Evolutionary conservation across 2,888 invertebrate genomes (phyloP), one percentile per base, ranked within the genome.

Genomic region (Platypus cylindrus): DNA sequence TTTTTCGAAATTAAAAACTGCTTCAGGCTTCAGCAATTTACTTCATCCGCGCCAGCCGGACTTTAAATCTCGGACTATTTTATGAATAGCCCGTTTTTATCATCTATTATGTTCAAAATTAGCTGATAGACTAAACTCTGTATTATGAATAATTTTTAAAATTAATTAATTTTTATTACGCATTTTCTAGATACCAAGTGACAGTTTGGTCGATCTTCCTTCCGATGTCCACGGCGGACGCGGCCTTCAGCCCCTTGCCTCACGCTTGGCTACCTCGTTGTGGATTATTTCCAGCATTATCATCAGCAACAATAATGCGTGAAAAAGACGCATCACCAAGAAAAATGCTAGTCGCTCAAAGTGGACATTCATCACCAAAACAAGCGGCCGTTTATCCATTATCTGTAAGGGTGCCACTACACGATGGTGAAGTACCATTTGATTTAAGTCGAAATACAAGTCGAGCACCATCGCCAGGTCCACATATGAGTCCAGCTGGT

Each of bases 301-400:
- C 62, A 53, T 59, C 55, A 44, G 55, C 56, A 7, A 67, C 73
- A 71, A 80, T 71, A 62, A 80, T 81, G 79, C 75, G 87, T 71
- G 87, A 87, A 71, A 87, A 89, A 69, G 85, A 87, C 71, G 81
- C 85, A 63, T 83, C 84, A 60, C 87, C 86, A 62, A 75, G 85
- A 66, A 86, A 86, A 71, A 84, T 85, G 78, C 69, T 78, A 59
- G 60, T 65, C 34, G 59, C 61, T 8, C 52, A 70, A 56, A 66
- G 63, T 45, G 71, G 72, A 34, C 70, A 71, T 56, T 67, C 68
- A 48, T 78, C 78, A 53, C 79, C 79, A 37, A 79, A 79, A 59
- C 79, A 78, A 59, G 79, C 76, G 44, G 74, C 78, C 48, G 75
- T 78, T 44, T 79, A 78, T 59, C 79, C 79, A 31, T 61, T 76